These are phyloP conservation scores for Leucopternis melanops DNA, from an alignment of 2,113 vertebrate species.

Conservation along the genomic window DNA sequence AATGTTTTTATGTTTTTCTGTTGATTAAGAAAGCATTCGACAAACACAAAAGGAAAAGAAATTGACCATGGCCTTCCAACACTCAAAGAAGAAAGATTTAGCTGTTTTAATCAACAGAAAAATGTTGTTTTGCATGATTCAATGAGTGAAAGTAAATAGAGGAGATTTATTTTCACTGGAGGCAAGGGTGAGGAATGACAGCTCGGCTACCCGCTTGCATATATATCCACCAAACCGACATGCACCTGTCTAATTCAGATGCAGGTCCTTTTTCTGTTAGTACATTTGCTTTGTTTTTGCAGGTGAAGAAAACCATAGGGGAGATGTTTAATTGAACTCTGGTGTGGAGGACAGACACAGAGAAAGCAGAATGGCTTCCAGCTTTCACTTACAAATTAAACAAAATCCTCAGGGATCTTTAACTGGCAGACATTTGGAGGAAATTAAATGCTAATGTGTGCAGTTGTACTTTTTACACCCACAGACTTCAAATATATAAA, in stretches of 20 bases:
- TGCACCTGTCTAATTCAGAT: conserved; percentile 2
- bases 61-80: neutral
- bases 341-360: conserved; percentile 30
- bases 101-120: neutral
- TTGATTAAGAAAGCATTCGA: neutral
- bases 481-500: conserved; percentile 54
- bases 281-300: conserved; percentile 16
- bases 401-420: conserved; percentile 57
- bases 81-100: neutral
- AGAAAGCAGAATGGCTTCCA: conserved; percentile 58
- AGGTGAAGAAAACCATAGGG: conserved; percentile 13
- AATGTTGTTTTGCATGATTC: neutral
- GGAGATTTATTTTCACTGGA: neutral
- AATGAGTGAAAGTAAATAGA: neutral
- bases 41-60: neutral
- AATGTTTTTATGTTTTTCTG: neutral
- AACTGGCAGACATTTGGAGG: conserved; percentile 61
- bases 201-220: neutral
- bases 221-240: neutral
- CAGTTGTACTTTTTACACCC: conserved; percentile 60
- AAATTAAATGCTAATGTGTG: conserved; percentile 71
- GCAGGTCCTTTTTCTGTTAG: neutral
- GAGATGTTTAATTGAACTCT: conserved; percentile 55
- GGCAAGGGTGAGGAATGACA: neutral
- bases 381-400: conserved; percentile 65